Base-by-base conservation (phyloP, 1,140 invertebrate species). In the Pomacea maculata region DNA sequence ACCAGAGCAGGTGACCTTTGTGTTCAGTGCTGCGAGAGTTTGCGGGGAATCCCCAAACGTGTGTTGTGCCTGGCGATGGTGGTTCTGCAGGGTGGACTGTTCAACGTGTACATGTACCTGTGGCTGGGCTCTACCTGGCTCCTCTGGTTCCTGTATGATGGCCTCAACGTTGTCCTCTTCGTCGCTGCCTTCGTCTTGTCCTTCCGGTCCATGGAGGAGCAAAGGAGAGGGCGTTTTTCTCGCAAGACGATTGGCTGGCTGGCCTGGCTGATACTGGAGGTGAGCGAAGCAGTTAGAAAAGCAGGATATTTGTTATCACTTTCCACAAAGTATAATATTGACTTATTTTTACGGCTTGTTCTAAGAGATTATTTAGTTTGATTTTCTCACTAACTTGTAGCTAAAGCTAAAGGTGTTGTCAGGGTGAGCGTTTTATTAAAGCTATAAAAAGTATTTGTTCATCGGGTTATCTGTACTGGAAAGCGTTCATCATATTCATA, bases 201-300 rank as follows among this genome's bases (percentile, higher is more conserved):
- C 0, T 84, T 83, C 81, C 79, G 86, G 17, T 52, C 64, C 11
- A 55, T 80, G 17, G 68, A 78, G 15, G 78, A 61, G 11, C 11
- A 61, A 9, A 61, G 54, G 4, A 79, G 74, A 4, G 80, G 76
- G 61, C 54, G 19, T 8, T 64, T 52, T 65, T 25, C 15, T 21
- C 25, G 25, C 12, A 64, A 64, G n/a, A 63, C 92, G 2, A 83
- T 93, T 6, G 90, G 89, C n/a, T 94, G 93, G 85, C 84, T 92
- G 54, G 90, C 93, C 0, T 94, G 93, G 93, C 86, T 93, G 52
- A 86, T 93, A 74, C 57, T 61, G 57, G 57, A 61, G 15, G 57
- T 61, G 15, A 61, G 57, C 15, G 57, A 61, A 61, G 11, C 0
- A 14, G 57, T 61, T 17, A 17, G 6, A 45, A 45, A 6, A 45